A percentile compares a stretch with the other conserved stretches of the same genome.
Evolutionary conservation across 2,888 invertebrate species (phyloP).

Genomic region (Ormyrus nitidulus): DNA sequence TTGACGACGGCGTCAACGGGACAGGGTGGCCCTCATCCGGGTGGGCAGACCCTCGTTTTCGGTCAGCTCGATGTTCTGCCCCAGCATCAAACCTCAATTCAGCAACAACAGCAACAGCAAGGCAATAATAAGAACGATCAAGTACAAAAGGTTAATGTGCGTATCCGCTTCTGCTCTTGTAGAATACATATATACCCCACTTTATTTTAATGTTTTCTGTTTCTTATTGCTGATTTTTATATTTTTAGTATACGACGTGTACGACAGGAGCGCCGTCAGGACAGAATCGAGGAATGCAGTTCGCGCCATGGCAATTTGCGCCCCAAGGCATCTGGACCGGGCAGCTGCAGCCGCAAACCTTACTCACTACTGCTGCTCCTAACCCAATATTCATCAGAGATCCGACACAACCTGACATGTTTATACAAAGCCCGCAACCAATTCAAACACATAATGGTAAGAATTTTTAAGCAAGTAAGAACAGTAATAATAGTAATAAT

Average conservation of each 20-base stretch:
- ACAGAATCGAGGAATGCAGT: slow-evolving; percentile 80
- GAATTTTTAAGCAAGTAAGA: neutral
- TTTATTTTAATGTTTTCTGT: slow-evolving; percentile 18
- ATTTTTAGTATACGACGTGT: slow-evolving; percentile 73
- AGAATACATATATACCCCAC: too few relatives aligned
- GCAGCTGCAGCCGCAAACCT: slow-evolving; percentile 81
- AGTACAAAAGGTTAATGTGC: slow-evolving; percentile 69
- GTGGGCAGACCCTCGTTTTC: slow-evolving; percentile 84
- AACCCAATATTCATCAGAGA: slow-evolving; percentile 91
- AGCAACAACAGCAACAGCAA: slow-evolving; percentile 71
- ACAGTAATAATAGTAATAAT: neutral
- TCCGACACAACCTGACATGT: slow-evolving; percentile 88
- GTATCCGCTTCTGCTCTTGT: too few relatives aligned
- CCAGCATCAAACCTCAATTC: slow-evolving; percentile 69
- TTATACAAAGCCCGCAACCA: slow-evolving; percentile 86
- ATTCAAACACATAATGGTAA: slow-evolving; percentile 84
- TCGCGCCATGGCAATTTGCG: slow-evolving; percentile 86
- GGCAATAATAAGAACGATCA: slow-evolving; percentile 72
- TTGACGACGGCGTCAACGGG: slow-evolving; percentile 78
- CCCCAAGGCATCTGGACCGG: slow-evolving; percentile 87
- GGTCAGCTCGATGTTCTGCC: slow-evolving; percentile 84
- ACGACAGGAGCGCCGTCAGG: slow-evolving; percentile 71
- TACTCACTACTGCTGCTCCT: slow-evolving; percentile 79
- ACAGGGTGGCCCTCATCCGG: slow-evolving; percentile 71
- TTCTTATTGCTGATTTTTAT: neutral